Evolutionary conservation across 2,888 invertebrate genomes (phyloP).

Genomic region (Coenonympha glycerion): DNA sequence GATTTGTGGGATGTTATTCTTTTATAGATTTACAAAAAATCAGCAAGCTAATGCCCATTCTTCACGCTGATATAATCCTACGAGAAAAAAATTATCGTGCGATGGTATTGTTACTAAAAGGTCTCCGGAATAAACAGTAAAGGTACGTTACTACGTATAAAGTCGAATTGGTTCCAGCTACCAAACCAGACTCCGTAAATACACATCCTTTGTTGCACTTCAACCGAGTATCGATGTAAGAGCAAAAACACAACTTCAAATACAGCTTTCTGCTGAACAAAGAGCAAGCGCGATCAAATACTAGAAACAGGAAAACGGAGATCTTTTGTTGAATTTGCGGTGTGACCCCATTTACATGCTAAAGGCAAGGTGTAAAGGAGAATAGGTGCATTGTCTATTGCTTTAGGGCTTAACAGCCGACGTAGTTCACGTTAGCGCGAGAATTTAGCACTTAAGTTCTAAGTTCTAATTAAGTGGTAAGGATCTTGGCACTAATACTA

Average conservation of each 20-base stretch:
- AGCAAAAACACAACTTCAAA: slow-evolving; percentile 9
- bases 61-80: too few species aligned
- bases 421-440: slow-evolving; percentile 1
- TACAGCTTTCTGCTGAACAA: slow-evolving; percentile 8
- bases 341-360: slow-evolving; percentile 23
- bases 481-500: not conserved
- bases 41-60: too few species aligned
- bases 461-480: slow-evolving; percentile 8
- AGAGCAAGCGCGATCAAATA: slow-evolving; percentile 24
- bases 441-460: too few species aligned
- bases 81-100: too few species aligned
- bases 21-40: too few species aligned
- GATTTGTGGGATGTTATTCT: too few species aligned
- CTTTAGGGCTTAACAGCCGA: slow-evolving; percentile 10
- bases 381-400: slow-evolving; percentile 16
- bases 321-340: slow-evolving; percentile 18
- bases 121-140: too few species aligned
- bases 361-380: slow-evolving; percentile 20
- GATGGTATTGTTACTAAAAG: too few species aligned
- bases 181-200: not conserved
- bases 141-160: too few species aligned
- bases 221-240: slow-evolving; percentile 5
- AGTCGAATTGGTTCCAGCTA: not conserved
- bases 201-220: slow-evolving; percentile 8
- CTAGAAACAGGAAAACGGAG: slow-evolving; percentile 15